Conservation (phyloP, 2,888 invertebrate genomes). For the Scotopteryx bipunctaria region DNA sequence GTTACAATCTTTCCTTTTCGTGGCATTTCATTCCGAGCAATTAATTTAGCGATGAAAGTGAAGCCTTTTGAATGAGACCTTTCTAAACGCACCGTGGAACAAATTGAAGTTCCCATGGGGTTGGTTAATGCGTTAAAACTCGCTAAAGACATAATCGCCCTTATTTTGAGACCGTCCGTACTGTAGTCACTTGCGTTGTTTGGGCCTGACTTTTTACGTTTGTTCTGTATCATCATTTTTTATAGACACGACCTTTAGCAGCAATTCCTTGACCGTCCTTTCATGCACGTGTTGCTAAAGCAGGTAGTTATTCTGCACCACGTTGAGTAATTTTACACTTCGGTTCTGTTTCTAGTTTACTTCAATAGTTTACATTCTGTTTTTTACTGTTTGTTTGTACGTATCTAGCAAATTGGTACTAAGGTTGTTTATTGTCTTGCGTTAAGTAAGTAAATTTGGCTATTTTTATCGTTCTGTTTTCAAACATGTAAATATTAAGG, state of each 20-base stretch:
- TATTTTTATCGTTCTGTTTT: too few species aligned
- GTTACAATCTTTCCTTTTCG: not conserved
- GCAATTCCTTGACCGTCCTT: conserved; percentile 42
- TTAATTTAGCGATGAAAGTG: conserved; percentile 39
- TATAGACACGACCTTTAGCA: conserved; percentile 33
- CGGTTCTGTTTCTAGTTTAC: not conserved
- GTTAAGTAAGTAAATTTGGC: not conserved
- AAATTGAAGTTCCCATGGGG: conserved; percentile 55
- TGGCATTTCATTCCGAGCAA: conserved; percentile 22
- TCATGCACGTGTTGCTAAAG: conserved; percentile 24
- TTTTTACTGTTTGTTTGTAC: conserved; percentile 24
- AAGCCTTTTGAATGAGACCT: conserved; percentile 39
- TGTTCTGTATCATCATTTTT: conserved; percentile 29
- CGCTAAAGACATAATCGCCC: conserved; percentile 60
- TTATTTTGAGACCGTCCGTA: conserved; percentile 38
- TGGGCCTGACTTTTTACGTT: conserved; percentile 38
- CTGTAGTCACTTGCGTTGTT: conserved; percentile 45
- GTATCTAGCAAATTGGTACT: conserved; percentile 22
- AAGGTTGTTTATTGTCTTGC: conserved; percentile 22
- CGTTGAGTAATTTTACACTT: too few species aligned
- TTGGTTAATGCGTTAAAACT: conserved; percentile 51
- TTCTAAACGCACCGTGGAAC: conserved; percentile 41
- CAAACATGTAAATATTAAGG: conserved; percentile 21
- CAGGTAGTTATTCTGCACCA: conserved; percentile 26
- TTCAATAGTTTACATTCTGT: not conserved